Conservation (phyloP, 2,888 invertebrate species). For the Galerucella calmariensis region DNA sequence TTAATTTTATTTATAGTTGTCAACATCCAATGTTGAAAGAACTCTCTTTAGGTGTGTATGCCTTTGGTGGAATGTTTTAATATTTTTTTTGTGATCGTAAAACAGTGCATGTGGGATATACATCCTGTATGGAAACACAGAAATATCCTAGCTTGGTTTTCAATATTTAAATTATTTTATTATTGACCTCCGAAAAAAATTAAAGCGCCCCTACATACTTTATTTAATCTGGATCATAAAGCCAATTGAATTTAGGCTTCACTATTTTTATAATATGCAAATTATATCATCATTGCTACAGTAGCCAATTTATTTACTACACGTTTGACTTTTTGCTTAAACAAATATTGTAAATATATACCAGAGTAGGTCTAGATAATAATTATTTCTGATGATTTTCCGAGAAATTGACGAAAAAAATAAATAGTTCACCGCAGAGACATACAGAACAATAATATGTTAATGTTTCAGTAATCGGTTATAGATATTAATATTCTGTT, state of each 20-base stretch:
- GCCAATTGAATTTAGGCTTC: not conserved
- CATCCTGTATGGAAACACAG: not conserved
- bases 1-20: constrained; percentile 55
- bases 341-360: not conserved
- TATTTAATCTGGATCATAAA: not conserved
- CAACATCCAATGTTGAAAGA: constrained; percentile 49
- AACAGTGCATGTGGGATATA: constrained; percentile 5
- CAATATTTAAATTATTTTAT: not conserved
- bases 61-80: constrained; percentile 13
- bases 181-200: not conserved
- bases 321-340: not conserved
- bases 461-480: too few relatives aligned
- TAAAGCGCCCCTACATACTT: not conserved
- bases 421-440: too few relatives aligned
- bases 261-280: constrained; percentile 1
- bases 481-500: too few relatives aligned
- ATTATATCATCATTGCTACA: not conserved
- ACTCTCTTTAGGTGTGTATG: constrained; percentile 48
- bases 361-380: not conserved
- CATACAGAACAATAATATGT: too few relatives aligned
- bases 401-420: too few relatives aligned
- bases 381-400: too few relatives aligned
- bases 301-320: not conserved
- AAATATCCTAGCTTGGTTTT: constrained; percentile 1
- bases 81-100: not conserved